Evolutionary conservation across 2,888 invertebrate genomes (phyloP).

Genomic region (Orthosia gracilis): DNA sequence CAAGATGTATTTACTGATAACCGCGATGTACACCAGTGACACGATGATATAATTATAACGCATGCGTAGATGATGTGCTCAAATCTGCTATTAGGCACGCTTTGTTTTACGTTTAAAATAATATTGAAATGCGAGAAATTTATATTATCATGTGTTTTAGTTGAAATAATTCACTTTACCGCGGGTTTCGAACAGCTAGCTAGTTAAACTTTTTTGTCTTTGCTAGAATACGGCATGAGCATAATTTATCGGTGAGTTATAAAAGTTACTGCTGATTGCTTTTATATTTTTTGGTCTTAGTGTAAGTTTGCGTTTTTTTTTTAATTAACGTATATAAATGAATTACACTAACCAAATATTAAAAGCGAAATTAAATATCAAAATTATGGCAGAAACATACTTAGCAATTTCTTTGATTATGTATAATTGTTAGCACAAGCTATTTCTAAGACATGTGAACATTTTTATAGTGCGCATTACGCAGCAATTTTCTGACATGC

Average conservation of each 20-base stretch:
- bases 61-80: slow-evolving; percentile 26
- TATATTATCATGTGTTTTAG: slow-evolving; percentile 1
- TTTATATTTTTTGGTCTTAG: background rate
- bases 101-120: slow-evolving; percentile 5
- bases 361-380: slow-evolving; percentile 30
- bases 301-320: background rate
- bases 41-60: background rate
- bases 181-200: slow-evolving; percentile 46
- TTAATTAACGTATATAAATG: background rate
- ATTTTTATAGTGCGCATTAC: background rate
- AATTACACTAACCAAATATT: background rate
- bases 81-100: slow-evolving; percentile 21
- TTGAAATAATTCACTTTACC: slow-evolving; percentile 26
- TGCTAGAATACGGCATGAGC: slow-evolving; percentile 20
- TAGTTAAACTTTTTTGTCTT: slow-evolving; percentile 9
- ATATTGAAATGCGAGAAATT: slow-evolving; percentile 14
- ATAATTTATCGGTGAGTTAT: background rate
- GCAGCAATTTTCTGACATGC: background rate
- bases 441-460: slow-evolving; percentile 12
- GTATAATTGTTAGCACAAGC: slow-evolving; percentile 14
- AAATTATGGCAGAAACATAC: slow-evolving; percentile 2
- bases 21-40: background rate
- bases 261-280: slow-evolving; percentile 4
- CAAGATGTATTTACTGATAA: slow-evolving; percentile 16
- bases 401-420: slow-evolving; percentile 18